Evolutionary conservation across 1,140 invertebrate species (phyloP).

Genomic region (Nymphalis io): DNA sequence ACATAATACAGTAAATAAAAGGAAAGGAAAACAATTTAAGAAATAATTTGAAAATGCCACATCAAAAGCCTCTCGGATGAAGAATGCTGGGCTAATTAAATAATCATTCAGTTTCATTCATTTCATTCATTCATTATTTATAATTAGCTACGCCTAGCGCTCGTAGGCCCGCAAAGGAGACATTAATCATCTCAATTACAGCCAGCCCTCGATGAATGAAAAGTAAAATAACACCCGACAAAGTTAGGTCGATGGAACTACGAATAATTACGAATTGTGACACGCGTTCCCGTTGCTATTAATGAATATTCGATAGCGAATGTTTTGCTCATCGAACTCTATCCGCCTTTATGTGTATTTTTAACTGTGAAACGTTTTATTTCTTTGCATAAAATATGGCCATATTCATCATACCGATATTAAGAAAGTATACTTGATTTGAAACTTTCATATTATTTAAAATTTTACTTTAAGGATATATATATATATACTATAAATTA

Average conservation of each 20-base stretch:
- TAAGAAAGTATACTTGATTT: too few relatives aligned
- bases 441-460: too few relatives aligned
- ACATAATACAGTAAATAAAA: too few relatives aligned
- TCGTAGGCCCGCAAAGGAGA: constrained; percentile 18
- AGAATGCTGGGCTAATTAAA: constrained; percentile 38
- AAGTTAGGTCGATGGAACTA: neutral
- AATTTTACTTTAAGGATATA: too few relatives aligned
- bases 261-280: neutral
- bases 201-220: neutral
- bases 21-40: neutral
- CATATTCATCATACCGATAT: too few relatives aligned
- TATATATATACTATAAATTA: too few relatives aligned
- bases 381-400: too few relatives aligned
- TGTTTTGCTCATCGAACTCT: too few relatives aligned
- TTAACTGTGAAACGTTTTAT: too few relatives aligned
- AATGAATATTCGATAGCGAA: too few relatives aligned
- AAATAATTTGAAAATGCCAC: neutral
- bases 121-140: constrained; percentile 46
- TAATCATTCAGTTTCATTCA: constrained; percentile 46
- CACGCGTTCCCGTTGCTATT: too few relatives aligned
- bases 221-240: constrained; percentile 3
- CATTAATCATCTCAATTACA: constrained; percentile 10
- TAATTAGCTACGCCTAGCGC: constrained; percentile 41
- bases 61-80: constrained; percentile 13
- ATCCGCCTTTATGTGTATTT: too few relatives aligned